Percentiles rank a stretch among this genome's conserved stretches.
phyloP scores from a whole-genome alignment of 2,113 vertebrate species.

The Baryphthengus martii region DNA sequence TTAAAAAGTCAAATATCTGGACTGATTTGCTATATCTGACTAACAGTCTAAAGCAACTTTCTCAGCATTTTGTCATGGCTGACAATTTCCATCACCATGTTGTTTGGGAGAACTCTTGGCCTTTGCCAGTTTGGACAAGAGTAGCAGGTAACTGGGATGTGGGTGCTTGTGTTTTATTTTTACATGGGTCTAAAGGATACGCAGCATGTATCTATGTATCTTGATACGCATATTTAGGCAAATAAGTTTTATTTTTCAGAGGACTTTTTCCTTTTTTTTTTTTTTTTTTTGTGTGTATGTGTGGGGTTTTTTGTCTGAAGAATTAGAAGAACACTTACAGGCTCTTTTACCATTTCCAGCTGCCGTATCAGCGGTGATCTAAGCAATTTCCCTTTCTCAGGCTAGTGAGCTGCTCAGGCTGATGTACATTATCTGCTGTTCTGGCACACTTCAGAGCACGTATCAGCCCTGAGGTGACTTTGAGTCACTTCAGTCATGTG shows the following conservation, averaged over 20 bases:
- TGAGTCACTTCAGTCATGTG: background rate
- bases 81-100: background rate
- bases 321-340: background rate
- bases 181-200: background rate
- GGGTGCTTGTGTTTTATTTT: background rate
- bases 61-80: background rate
- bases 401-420: background rate
- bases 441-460: background rate
- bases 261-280: background rate
- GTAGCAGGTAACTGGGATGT: background rate
- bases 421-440: accelerated
- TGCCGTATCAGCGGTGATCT: accelerated
- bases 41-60: background rate
- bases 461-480: background rate
- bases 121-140: background rate
- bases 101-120: background rate
- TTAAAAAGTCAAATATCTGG: background rate
- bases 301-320: background rate
- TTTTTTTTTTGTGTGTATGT: too few species aligned
- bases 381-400: background rate
- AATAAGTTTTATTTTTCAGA: background rate
- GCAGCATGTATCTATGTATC: background rate
- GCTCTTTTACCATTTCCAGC: background rate
- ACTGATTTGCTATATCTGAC: background rate
- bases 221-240: background rate